Base-by-base conservation (phyloP, 2,888 invertebrate genomes). In the Orthosia incerta region DNA sequence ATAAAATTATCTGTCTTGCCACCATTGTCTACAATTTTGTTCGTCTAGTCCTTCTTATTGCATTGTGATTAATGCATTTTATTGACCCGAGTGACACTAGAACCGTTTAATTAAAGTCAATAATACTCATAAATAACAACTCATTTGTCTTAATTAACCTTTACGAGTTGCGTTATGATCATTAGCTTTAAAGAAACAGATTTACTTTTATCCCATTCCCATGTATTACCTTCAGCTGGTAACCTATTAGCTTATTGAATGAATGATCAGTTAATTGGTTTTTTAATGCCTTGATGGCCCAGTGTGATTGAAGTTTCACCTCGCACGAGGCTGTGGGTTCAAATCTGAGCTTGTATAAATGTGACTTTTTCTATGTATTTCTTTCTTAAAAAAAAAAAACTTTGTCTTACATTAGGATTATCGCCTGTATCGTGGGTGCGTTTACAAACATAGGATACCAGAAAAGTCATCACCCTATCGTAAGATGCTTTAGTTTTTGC, bases 101-200 rank as follows among this genome's bases (percentile, higher is more conserved):
- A 50, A 61, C 15, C 18, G 20, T 61, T 76, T 69, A 0, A 61
- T 56, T 51, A 7, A 76, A 69, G 55, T 50, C 55, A 76, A 55
- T n/a, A 50, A 50, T 55, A 31, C 46, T 53, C 20, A 63, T 79
- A 80, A 70, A 80, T 26, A 65, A 55, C 45, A 20, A 45, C 26
- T 59, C 26, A 56, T 78, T 67, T 60, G 62, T 79, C 79, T 66
- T 72, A 56, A 79, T 79, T 66, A 80, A 65, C 64, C 67, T 74
- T 79, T 79, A 56, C 39, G 50, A 64, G 51, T 61, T 61, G 53
- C 56, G 48, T 26, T 55, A 51, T 7, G 18, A 45, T 72, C 46
- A 61, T 68, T 16, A 23, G 56, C 3, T 61, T 62, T 57, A 39
- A 20, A 65, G 51, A 76, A 65, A 48, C 31, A 18, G 48, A 20